Base-by-base conservation (phyloP, 2,113 vertebrate genomes). In the Rostratula benghalensis region DNA sequence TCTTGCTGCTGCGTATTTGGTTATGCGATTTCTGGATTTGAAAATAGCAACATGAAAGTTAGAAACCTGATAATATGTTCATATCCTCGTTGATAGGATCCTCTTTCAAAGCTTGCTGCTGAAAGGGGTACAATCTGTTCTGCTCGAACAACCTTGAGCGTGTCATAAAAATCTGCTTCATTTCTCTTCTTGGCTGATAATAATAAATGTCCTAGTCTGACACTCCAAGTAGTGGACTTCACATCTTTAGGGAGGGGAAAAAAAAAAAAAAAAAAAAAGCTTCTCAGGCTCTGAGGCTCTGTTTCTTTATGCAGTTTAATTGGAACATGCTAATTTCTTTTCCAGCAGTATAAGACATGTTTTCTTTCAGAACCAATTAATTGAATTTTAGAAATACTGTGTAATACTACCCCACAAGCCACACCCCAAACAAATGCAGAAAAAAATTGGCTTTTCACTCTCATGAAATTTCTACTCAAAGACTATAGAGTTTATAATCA, bases 101-200 rank as follows among this genome's bases (percentile, higher is more conserved):
- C 99, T 96, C 99, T 99, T 98, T 99, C 99, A 76, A 99, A 99
- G 96, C 99, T 99, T 84, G 99, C 99, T 43, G 99, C 99, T 80
- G 99, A 99, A 94, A 99, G 98, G n/a, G 99, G 99, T 59, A 99
- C 99, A 63, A 99, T 99, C 98, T 99, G 99, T 70, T 99, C 99
- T 76, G 98, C 98, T 95, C 99, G 98, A 81, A 99, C 98, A 73
- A 99, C 77, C 97, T 99, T 99, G 96, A 99, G 96, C 4, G 98
- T 99, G 87, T 99, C 98, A 57, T 98, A 99, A 89, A 99, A 99
- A 63, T 93, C 81, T 43, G 97, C 95, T 4, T 89, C 77, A 31
- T 99, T 98, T 96, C 98, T 98, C 94, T 99, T 99, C 96, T 99
- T 99, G 59, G 99, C 99, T 22, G 98, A 98, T 64, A 99, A 97